phyloP scores from a whole-genome alignment of 37 sponge, comb jelly and placozoan genomes.

The Mnemiopsis leidyi region DNA sequence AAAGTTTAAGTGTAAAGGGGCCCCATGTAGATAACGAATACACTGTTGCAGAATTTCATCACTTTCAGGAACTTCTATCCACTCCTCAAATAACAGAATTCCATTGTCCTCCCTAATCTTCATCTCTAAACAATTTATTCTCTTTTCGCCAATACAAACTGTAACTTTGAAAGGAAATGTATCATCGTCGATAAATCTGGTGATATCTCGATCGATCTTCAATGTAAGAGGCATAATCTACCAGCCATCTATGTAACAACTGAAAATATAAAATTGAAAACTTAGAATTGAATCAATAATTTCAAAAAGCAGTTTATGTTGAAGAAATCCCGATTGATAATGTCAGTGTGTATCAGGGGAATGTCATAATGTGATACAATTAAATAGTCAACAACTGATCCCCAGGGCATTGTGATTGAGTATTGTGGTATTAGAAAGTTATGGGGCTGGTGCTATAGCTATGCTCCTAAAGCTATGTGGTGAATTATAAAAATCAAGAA shows the following conservation, averaged over 20 bases:
- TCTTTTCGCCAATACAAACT: neutral
- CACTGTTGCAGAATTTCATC: neutral
- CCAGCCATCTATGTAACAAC: neutral
- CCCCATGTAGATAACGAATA: neutral
- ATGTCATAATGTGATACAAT: no score
- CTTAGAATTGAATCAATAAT: neutral
- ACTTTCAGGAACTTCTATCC: neutral
- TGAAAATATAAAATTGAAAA: neutral
- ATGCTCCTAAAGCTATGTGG: no score
- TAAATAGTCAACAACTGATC: no score
- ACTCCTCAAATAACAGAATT: neutral
- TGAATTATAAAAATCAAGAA: no score
- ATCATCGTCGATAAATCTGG: neutral
- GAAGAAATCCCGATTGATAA: neutral
- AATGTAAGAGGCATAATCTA: neutral
- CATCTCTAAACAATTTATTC: neutral
- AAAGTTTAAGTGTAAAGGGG: neutral
- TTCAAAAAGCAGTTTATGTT: neutral
- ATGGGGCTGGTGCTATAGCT: no score
- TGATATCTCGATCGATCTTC: neutral
- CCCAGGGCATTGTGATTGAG: no score
- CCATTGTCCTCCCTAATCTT: neutral
- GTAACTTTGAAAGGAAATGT: neutral
- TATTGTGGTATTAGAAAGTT: no score
- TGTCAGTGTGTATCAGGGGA: no score